A percentile compares a stretch with the other conserved stretches of the same genome.
phyloP scores from a whole-genome alignment of 1,140 invertebrate genomes.

The Pogonomyrmex barbatus region DNA sequence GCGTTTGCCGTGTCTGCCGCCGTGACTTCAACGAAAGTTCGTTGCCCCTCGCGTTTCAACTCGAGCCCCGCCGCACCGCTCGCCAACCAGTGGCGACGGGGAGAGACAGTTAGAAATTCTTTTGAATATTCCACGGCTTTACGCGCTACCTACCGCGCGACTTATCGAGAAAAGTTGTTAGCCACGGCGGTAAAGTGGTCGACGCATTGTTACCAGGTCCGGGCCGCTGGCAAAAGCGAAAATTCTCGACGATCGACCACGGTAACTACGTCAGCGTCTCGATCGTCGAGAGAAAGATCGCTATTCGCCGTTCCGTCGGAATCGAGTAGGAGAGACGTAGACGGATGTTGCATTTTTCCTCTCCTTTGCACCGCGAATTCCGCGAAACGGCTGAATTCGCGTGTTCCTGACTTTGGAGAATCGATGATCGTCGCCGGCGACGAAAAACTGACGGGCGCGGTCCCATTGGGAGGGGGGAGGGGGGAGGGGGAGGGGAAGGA shows the following conservation, averaged over 20 bases:
- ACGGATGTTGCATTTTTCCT: not conserved
- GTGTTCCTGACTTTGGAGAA: constrained; percentile 56
- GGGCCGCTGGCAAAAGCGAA: not conserved
- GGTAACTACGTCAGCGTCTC: constrained; percentile 26
- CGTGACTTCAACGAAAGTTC: constrained; percentile 58
- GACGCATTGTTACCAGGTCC: constrained; percentile 33
- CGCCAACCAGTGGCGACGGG: constrained; percentile 2
- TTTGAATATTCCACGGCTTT: constrained; percentile 59
- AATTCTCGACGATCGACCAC: constrained; percentile 10
- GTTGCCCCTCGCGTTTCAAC: constrained; percentile 57
- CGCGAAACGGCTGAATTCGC: constrained; percentile 28
- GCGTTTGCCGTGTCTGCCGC: constrained; percentile 46
- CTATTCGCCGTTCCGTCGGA: not conserved
- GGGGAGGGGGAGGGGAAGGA: not conserved
- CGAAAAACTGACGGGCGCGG: constrained; percentile 2
- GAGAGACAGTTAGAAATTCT: constrained; percentile 61
- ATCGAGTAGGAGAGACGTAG: not conserved
- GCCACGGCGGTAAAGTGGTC: constrained; percentile 35
- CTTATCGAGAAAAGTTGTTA: constrained; percentile 57
- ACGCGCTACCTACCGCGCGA: constrained; percentile 20
- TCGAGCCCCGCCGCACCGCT: constrained; percentile 15
- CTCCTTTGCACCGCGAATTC: constrained; percentile 5
- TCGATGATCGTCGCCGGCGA: constrained; percentile 68
- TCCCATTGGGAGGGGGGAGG: too few species aligned
- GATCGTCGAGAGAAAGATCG: not conserved